Percentiles rank a stretch among this genome's conserved stretches.
Conservation (phyloP, 1,140 invertebrate species). For the Bradynema listronoti region DNA sequence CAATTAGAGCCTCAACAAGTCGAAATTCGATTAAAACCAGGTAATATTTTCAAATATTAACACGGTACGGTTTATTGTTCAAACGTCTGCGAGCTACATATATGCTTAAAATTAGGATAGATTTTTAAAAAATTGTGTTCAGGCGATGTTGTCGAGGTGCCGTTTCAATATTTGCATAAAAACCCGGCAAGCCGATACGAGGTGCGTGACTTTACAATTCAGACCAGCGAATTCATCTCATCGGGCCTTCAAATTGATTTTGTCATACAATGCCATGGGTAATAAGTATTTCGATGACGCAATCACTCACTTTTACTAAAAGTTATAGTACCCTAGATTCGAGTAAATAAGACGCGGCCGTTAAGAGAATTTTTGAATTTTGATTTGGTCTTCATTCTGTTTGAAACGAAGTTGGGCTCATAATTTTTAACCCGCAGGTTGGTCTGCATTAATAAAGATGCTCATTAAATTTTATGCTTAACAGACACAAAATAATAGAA, state of each 20-base stretch:
- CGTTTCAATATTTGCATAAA: slow-evolving; percentile 51
- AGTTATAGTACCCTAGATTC: not conserved
- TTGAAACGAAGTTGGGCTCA: too few relatives aligned
- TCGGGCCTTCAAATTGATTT: slow-evolving; percentile 48
- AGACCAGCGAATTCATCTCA: slow-evolving; percentile 44
- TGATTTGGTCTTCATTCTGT: too few relatives aligned
- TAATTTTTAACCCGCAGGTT: too few relatives aligned
- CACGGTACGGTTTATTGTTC: too few relatives aligned
- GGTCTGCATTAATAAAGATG: too few relatives aligned
- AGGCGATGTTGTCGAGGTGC: slow-evolving; percentile 51
- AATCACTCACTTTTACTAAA: not conserved
- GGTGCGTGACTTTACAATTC: slow-evolving; percentile 46
- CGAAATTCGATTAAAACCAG: slow-evolving; percentile 48
- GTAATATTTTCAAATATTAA: slow-evolving; percentile 16
- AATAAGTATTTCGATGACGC: not conserved
- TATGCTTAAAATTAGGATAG: too few relatives aligned
- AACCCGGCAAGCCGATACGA: slow-evolving; percentile 26
- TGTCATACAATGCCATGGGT: slow-evolving; percentile 48
- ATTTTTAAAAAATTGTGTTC: too few relatives aligned
- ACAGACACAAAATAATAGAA: too few relatives aligned
- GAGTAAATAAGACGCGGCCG: too few relatives aligned
- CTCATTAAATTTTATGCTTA: too few relatives aligned
- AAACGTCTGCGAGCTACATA: not conserved
- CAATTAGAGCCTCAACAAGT: slow-evolving; percentile 54
- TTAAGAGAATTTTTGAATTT: too few relatives aligned